Evolutionary conservation across 2,797 vertebrate genomes (phyloP).

Genomic region (Rhabdophis nuchalis): DNA sequence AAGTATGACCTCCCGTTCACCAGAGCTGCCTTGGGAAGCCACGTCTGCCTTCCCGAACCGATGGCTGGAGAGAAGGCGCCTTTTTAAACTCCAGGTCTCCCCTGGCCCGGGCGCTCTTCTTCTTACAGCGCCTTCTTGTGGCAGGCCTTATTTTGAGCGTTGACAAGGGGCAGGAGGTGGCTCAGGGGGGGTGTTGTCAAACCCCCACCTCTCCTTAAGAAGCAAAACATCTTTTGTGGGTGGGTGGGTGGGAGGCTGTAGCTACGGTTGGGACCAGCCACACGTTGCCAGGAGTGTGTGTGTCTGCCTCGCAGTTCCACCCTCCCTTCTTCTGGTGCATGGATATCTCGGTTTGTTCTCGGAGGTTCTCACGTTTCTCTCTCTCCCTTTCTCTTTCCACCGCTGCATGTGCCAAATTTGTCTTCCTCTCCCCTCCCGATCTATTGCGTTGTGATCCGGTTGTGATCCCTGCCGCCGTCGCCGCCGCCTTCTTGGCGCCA

Average conservation of each 20-base stretch:
- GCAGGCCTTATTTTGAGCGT: background rate
- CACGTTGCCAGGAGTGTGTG: too few species aligned
- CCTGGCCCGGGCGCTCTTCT: fast-evolving
- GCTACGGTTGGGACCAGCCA: background rate
- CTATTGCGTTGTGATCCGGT: background rate
- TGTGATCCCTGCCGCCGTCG: background rate
- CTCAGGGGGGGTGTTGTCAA: too few species aligned
- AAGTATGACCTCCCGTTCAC: conserved; percentile 52
- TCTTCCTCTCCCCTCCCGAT: background rate
- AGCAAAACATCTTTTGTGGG: background rate
- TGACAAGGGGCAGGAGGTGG: background rate
- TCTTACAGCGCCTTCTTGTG: background rate
- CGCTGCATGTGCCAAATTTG: conserved; percentile 8
- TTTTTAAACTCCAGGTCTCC: background rate
- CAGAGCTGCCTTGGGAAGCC: background rate
- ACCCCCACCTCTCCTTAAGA: background rate
- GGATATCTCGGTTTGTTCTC: background rate
- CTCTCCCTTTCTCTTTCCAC: background rate
- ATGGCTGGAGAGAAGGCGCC: background rate
- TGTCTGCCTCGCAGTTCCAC: background rate
- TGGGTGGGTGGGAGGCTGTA: background rate
- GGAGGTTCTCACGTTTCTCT: background rate
- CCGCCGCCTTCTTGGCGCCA: background rate
- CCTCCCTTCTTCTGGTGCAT: background rate
- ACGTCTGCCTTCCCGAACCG: too few species aligned